Conservation (phyloP, 2,113 vertebrate genomes). For the Anarrhichthys ocellatus region DNA sequence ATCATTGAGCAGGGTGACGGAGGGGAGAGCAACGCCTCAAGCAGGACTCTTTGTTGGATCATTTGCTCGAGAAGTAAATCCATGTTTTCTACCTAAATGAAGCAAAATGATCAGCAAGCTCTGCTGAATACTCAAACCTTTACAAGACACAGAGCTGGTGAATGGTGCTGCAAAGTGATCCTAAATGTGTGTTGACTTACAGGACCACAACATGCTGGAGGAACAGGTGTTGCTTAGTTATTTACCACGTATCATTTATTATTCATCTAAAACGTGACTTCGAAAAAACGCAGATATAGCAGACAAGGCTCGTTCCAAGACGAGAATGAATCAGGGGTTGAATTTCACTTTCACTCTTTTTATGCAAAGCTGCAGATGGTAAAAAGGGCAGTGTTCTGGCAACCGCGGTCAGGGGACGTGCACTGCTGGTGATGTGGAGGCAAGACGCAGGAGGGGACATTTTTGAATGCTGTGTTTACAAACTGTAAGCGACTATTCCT, state of each 20-base stretch:
- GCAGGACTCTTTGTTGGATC: constrained; percentile 33
- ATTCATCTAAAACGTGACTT: not conserved
- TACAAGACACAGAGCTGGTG: not conserved
- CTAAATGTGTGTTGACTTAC: not conserved
- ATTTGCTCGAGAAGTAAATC: constrained; percentile 43
- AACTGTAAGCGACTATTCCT: not conserved
- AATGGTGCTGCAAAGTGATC: not conserved
- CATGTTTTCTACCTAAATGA: constrained; percentile 11
- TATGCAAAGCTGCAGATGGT: too few species aligned
- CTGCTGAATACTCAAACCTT: not conserved
- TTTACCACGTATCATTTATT: not conserved
- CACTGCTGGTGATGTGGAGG: too few species aligned
- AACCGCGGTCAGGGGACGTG: too few species aligned
- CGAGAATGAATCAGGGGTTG: too few species aligned
- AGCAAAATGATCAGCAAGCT: not conserved
- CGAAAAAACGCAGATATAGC: too few species aligned
- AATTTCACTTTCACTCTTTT: not conserved
- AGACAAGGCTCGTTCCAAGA: too few species aligned
- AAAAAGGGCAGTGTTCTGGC: too few species aligned
- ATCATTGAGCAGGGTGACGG: constrained; percentile 29
- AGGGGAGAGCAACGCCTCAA: constrained; percentile 21
- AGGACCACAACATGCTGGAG: not conserved
- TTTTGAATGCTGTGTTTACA: not conserved
- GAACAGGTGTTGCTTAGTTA: not conserved
- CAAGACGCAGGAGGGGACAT: not conserved